Conservation (phyloP, 2,888 invertebrate species). For the Drosophila demipolita region DNA sequence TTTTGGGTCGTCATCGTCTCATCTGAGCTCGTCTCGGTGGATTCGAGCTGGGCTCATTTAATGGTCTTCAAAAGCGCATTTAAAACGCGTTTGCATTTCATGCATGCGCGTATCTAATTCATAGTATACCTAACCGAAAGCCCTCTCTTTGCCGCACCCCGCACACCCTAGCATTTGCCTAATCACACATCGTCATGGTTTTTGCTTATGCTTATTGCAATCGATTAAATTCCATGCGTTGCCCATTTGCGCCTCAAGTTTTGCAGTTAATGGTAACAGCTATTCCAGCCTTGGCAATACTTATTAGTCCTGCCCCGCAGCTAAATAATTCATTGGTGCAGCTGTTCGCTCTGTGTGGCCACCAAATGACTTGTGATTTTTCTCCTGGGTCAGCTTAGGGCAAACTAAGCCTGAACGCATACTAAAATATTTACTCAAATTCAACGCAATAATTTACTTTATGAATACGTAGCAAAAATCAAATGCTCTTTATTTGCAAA, state of each 20-base stretch:
- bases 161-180: background rate
- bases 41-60: conserved; percentile 23
- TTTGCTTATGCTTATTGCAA: conserved; percentile 20
- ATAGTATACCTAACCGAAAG: background rate
- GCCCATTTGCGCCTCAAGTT: conserved; percentile 24
- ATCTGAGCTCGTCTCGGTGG: conserved; percentile 20
- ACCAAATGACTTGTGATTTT: conserved; percentile 41
- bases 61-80: conserved; percentile 73
- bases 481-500: background rate
- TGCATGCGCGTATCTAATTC: conserved; percentile 56
- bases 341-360: background rate
- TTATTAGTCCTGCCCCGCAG: conserved; percentile 22
- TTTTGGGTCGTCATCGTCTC: conserved; percentile 45
- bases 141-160: background rate
- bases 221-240: conserved; percentile 56
- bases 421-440: conserved; percentile 37
- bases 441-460: conserved; percentile 14
- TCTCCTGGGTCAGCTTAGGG: conserved; percentile 12
- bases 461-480: conserved; percentile 22
- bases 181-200: conserved; percentile 52
- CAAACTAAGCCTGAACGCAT: conserved; percentile 1
- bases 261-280: conserved; percentile 6
- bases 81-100: conserved; percentile 65
- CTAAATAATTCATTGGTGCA: conserved; percentile 25
- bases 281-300: background rate